Percentiles rank a stretch among this genome's conserved stretches.
Evolutionary conservation across 2,113 vertebrate species (phyloP).

Genomic region (Columba livia): DNA sequence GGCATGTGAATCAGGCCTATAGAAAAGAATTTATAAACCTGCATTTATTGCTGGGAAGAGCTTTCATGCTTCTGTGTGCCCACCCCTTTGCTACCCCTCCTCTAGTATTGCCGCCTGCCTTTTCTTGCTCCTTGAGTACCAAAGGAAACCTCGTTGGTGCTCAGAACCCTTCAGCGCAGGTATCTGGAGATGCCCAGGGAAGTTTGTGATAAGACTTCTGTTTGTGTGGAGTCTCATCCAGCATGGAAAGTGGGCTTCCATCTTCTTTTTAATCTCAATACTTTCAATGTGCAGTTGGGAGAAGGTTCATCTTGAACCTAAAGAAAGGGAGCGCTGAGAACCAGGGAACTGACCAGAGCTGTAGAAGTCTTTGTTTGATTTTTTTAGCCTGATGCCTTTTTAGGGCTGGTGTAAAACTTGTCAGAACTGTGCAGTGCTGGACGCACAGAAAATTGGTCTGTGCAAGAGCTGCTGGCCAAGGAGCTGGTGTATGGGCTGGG

Average conservation of each 20-base stretch:
- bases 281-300: background rate
- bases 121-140: background rate
- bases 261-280: background rate
- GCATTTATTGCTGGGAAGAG: background rate
- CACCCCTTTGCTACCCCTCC: background rate
- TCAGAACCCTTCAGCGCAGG: background rate
- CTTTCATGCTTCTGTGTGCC: background rate
- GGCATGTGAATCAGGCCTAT: background rate
- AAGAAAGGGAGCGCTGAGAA: background rate
- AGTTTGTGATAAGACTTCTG: background rate
- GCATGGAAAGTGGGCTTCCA: background rate
- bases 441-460: background rate
- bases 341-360: background rate
- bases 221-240: background rate
- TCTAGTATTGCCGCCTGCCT: background rate
- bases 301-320: background rate
- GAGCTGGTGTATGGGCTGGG: background rate
- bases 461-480: background rate
- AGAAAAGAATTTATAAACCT: background rate
- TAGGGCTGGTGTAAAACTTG: background rate
- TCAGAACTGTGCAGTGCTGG: background rate
- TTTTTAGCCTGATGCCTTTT: background rate
- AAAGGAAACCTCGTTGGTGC: background rate
- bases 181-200: background rate
- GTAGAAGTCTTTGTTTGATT: background rate